These are phyloP conservation scores for Acanthurus leucopareius DNA, from an alignment of 2,797 vertebrate species.

Conservation along the genomic window DNA sequence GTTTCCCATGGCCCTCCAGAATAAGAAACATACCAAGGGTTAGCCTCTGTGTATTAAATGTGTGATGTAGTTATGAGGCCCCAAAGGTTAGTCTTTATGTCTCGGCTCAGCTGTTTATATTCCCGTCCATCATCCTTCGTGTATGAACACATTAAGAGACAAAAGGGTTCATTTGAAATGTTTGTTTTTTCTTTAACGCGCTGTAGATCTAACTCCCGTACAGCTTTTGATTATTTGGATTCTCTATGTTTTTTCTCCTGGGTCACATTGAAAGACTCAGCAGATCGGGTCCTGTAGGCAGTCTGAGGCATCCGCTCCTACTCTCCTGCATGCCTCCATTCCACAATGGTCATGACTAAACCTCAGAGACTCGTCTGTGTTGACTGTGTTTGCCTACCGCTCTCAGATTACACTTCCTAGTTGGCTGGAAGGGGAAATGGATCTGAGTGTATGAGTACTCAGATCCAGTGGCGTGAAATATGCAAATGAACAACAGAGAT, in stretches of 20 bases:
- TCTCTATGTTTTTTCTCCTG: neutral
- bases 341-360: constrained; percentile 56
- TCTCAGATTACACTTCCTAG: constrained; percentile 67
- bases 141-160: constrained; percentile 25
- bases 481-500: constrained; percentile 60
- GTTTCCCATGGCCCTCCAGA: constrained; percentile 41
- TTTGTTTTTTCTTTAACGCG: constrained; percentile 26
- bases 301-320: constrained; percentile 15
- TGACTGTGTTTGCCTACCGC: constrained; percentile 51
- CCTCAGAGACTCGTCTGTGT: constrained; percentile 48
- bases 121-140: constrained; percentile 48
- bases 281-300: neutral
- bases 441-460: constrained; percentile 43
- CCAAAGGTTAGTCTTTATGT: constrained; percentile 39
- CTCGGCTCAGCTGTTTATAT: constrained; percentile 35
- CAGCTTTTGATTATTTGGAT: constrained; percentile 15
- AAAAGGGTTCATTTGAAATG: constrained; percentile 18
- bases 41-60: constrained; percentile 23
- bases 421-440: constrained; percentile 24
- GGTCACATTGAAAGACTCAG: neutral
- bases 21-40: constrained; percentile 18
- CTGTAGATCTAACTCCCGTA: neutral
- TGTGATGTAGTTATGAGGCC: constrained; percentile 19
- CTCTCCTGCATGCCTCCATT: constrained; percentile 44
- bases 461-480: constrained; percentile 38